A percentile compares a stretch with the other conserved stretches of the same genome.
Evolutionary conservation across 1,140 invertebrate species (phyloP).

Genomic region (Carcinoscorpius rotundicauda): DNA sequence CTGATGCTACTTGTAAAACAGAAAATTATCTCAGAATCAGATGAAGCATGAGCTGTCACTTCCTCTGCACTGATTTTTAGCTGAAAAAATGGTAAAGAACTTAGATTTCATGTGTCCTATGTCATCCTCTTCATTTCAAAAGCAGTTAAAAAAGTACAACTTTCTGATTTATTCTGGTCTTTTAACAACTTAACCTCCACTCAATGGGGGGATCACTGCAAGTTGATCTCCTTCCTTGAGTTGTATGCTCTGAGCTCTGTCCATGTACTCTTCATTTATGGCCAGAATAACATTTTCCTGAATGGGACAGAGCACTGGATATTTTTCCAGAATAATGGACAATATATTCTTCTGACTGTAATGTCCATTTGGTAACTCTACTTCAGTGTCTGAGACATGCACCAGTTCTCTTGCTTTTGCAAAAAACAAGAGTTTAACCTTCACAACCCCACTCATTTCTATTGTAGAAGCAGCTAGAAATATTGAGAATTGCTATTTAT

Average conservation of each 20-base stretch:
- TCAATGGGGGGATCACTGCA: constrained; percentile 19
- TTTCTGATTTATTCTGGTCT: too few species aligned
- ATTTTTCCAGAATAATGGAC: constrained; percentile 4
- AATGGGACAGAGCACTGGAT: constrained; percentile 4
- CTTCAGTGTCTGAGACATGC: constrained; percentile 7
- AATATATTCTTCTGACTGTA: constrained; percentile 4
- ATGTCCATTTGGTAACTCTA: not conserved
- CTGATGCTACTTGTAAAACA: too few species aligned
- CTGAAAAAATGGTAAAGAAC: too few species aligned
- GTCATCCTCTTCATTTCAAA: too few species aligned
- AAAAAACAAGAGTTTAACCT: constrained; percentile 20
- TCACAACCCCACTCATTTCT: too few species aligned
- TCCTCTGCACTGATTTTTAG: too few species aligned
- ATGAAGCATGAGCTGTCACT: too few species aligned
- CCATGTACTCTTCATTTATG: constrained; percentile 19
- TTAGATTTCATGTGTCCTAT: too few species aligned
- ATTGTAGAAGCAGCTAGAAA: too few species aligned
- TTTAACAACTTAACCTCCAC: constrained; percentile 15
- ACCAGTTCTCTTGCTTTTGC: constrained; percentile 19
- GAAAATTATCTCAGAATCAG: too few species aligned
- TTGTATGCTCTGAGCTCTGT: not conserved
- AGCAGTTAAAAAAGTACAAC: too few species aligned
- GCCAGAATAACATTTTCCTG: constrained; percentile 13
- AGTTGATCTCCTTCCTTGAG: constrained; percentile 21
- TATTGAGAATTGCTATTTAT: too few species aligned